phyloP scores from a whole-genome alignment of 2,113 vertebrate species.

The Bettongia penicillata region DNA sequence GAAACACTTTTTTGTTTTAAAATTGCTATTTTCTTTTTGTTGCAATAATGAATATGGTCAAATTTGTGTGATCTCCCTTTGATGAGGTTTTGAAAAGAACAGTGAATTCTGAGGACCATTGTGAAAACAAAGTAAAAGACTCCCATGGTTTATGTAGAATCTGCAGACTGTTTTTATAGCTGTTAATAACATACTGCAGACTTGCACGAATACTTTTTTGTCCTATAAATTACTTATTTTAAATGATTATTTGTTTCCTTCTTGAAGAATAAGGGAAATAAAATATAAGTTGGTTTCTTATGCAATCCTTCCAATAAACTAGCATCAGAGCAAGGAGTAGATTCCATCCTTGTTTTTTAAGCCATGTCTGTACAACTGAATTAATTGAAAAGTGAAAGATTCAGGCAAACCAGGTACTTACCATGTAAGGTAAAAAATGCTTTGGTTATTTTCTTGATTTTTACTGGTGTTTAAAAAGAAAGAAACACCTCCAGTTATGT shows the following conservation, averaged over 20 bases:
- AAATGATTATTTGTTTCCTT: conserved; percentile 29
- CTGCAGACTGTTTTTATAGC: conserved; percentile 25
- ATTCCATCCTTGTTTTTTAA: background rate
- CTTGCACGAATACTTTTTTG: conserved; percentile 1
- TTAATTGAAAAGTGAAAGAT: conserved; percentile 15
- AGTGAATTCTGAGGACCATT: conserved; percentile 17
- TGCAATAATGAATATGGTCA: background rate
- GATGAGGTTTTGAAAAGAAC: background rate
- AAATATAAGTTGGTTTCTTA: conserved; percentile 22
- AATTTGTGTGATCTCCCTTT: conserved; percentile 21
- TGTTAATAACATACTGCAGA: background rate
- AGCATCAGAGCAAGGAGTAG: background rate
- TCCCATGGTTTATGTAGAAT: background rate
- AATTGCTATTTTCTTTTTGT: background rate
- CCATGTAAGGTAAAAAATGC: background rate
- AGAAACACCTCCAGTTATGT: background rate
- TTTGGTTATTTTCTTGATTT: background rate
- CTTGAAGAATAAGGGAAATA: conserved; percentile 1
- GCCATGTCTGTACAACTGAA: background rate
- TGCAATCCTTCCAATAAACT: background rate
- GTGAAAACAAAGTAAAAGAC: background rate
- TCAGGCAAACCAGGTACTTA: background rate
- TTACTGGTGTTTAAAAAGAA: background rate
- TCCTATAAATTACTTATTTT: background rate
- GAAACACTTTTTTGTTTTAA: conserved; percentile 15